Evolutionary conservation across 2,888 invertebrate genomes (phyloP), one percentile per base, ranked within the genome.

Genomic region (Tenthredo distinguenda): DNA sequence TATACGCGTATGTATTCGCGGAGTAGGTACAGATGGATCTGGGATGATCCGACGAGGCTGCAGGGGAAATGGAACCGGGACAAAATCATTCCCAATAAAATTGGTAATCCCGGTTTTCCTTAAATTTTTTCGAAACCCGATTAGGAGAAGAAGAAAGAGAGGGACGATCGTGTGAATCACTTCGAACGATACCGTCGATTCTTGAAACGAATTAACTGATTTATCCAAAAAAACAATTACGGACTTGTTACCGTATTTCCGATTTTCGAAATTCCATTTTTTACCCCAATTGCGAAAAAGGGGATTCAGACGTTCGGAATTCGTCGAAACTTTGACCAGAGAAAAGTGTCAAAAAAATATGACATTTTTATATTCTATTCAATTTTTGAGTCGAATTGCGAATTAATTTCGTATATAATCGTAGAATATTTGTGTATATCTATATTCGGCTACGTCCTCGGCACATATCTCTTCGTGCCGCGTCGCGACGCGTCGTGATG

Each of bases 381-480:
- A 21, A 62, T 62, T 62, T 62, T 21, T 26, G 10, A 1, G 7
- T 26, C 5, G 6, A 62, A 10, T 21, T 10, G 26, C 26, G 21
- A 31, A 3, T 40, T 43, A 43, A 43, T 43, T 43, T 43, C 12
- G 12, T 2, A 43, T 43, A 12, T 12, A 10, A 10, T 43, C 10
- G 43, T 43, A 12, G 65, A 1, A 21, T 65, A 65, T 65, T 6
- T 65, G 21, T 26, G 2, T 65, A 12, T 37, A n/a, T 31, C 31
- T 71, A 71, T 71, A 37, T 26, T 2, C 71, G 6, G 7, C 55
- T 71, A 85, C 87, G 90, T 90, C 90, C 90, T 91, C 90, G 90
- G 88, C 90, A 90, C 89, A 89, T 87, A 88, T 90, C 88, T 88
- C 88, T 88, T 88, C 86, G 86, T 84, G 86, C 21, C 85, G 62